phyloP scores from a whole-genome alignment of 2,888 invertebrate species.

The Phanerotoma sp. region DNA sequence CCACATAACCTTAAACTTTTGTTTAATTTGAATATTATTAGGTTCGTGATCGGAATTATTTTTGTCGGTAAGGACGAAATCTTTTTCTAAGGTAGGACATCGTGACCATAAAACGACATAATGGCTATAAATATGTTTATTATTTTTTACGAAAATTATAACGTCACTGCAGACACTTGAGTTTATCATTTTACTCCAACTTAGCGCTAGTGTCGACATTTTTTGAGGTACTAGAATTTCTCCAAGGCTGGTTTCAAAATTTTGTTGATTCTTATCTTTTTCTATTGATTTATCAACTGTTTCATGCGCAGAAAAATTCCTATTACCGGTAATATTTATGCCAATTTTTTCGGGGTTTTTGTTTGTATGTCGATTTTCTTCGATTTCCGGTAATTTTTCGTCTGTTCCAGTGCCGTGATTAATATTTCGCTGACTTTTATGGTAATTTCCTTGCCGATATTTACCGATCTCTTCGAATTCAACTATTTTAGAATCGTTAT shows the following conservation, averaged over 20 bases:
- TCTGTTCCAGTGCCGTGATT: no score
- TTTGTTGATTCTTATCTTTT: background rate
- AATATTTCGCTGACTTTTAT: no score
- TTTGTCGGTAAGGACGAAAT: slow-evolving; percentile 41
- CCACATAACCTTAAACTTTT: slow-evolving; percentile 44
- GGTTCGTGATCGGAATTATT: no score
- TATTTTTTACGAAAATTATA: slow-evolving; percentile 50
- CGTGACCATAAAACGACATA: slow-evolving; percentile 56
- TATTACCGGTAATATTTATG: no score
- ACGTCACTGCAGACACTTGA: slow-evolving; percentile 56
- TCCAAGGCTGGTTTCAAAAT: background rate
- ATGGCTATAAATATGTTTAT: slow-evolving; percentile 56
- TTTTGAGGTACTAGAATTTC: background rate
- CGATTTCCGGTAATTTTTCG: no score
- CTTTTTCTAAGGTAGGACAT: slow-evolving; percentile 54
- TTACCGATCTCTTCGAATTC: no score
- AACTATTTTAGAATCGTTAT: no score
- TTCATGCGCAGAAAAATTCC: no score
- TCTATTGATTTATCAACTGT: background rate
- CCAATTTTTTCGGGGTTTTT: no score
- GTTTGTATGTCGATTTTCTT: no score
- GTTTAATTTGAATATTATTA: no score
- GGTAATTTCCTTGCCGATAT: no score
- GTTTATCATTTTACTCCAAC: slow-evolving; percentile 52
- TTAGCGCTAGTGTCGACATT: slow-evolving; percentile 33